A percentile compares a stretch with the other conserved stretches of the same genome.
Evolutionary conservation across 2,113 vertebrate genomes (phyloP).

Genomic region (Corythornis cristatus): DNA sequence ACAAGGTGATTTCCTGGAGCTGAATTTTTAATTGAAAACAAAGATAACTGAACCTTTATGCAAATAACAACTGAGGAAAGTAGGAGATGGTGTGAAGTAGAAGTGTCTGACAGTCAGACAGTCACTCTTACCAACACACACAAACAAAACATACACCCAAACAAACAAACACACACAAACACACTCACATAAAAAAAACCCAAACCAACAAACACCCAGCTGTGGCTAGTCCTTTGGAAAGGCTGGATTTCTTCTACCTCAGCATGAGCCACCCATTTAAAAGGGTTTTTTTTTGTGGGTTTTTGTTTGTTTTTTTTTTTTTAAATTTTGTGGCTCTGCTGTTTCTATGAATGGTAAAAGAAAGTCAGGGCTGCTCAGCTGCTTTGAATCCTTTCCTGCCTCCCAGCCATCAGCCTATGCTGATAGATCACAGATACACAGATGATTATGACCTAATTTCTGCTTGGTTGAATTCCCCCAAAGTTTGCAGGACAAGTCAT

Average conservation of each 20-base stretch:
- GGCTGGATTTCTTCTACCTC: neutral
- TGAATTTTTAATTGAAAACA: neutral
- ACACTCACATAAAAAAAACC: neutral
- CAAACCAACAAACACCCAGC: neutral
- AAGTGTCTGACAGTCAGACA: neutral
- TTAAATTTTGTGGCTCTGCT: neutral
- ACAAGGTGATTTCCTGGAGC: neutral
- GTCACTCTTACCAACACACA: neutral
- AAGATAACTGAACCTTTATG: neutral
- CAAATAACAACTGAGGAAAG: neutral
- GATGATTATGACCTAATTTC: neutral
- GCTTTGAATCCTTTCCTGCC: neutral
- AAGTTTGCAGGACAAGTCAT: neutral
- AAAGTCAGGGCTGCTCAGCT: neutral
- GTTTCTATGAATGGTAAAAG: neutral
- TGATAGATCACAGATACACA: neutral
- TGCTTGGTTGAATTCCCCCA: neutral
- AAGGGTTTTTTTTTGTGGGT: neutral
- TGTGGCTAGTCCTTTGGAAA: neutral
- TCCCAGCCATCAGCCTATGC: neutral
- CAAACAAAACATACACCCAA: neutral
- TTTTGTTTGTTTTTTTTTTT: neutral
- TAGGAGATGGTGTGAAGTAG: neutral
- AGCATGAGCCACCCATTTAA: neutral
- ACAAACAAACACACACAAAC: neutral